Conservation (phyloP, 2,113 vertebrate genomes). For the Clarias gariepinus region DNA sequence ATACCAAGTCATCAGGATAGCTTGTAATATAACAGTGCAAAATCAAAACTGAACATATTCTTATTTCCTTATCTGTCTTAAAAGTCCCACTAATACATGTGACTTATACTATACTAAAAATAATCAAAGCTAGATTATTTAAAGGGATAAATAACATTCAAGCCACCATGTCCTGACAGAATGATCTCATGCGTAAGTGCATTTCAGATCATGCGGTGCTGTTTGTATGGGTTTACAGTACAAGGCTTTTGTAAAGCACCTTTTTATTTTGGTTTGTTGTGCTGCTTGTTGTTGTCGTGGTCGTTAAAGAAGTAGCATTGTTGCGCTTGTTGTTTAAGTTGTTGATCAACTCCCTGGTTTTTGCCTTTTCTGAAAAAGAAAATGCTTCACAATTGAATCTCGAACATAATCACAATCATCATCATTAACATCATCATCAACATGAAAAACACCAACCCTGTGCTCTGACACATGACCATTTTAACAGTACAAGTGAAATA, state of each 20-base stretch:
- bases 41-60: too few relatives aligned
- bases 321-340: conserved; percentile 83
- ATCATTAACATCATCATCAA: not conserved
- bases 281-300: conserved; percentile 58
- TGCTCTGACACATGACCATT: not conserved
- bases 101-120: not conserved
- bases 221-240: not conserved
- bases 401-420: not conserved
- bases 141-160: not conserved
- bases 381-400: not conserved
- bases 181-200: not conserved
- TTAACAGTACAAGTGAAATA: not conserved
- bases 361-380: conserved; percentile 73
- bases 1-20: not conserved
- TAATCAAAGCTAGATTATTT: not conserved
- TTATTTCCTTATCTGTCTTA: not conserved
- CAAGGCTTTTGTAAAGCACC: conserved; percentile 53
- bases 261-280: conserved; percentile 69
- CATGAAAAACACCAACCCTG: not conserved
- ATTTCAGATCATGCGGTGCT: not conserved
- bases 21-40: not conserved
- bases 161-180: not conserved
- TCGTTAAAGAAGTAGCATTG: conserved; percentile 64
- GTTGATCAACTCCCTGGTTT: conserved; percentile 80
- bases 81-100: not conserved